Evolutionary conservation across 1,140 invertebrate genomes (phyloP), one percentile per base, ranked within the genome.

Genomic region (Nasonia giraulti): DNA sequence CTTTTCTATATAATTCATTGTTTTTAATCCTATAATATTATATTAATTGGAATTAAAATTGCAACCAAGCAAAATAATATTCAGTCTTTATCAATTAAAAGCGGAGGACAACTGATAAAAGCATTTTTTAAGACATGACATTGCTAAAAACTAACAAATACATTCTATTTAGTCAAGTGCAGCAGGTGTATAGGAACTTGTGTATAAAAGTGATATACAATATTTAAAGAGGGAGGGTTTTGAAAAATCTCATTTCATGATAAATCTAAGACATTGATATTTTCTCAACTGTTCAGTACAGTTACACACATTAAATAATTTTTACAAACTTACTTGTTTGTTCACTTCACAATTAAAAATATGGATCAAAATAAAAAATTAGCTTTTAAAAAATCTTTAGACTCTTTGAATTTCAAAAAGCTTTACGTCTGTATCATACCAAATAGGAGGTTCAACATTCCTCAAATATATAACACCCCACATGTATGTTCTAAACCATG

Each of bases 401-500:
- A 98, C 96, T 88, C 97, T 94, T 91, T 99, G 98, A 89, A 99
- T 98, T 94, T 99, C 99, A 94, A 99, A 99, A 76, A 99, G 94
- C 92, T 99, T 99, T 10, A 99, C 98, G 91, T 99, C 98, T 0
- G 99, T 99, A 91, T 99, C 99, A 92, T 99, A 99, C 99, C 99
- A 99, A 89, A 99, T 98, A 0, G 99, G 98, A 31, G 99, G 99
- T 92, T 99, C 98, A 73, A 99, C 96, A 94, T 99, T 99, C 89
- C 98, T 96, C 83, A 99, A 95, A 94, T 99, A 99, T 87, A 99
- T 99, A 33, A 99, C 97, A 62, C 99, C 99, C 98, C 99, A 99
- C 96, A 99, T 98, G 91, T 99, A 99, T 2, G 98, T 99, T 79
- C 98, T 94, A 93, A 99, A 99, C 99, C 99, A 99, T 89, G 98